A percentile compares a stretch with the other conserved stretches of the same genome.
Evolutionary conservation across 2,113 vertebrate species (phyloP).

Genomic region (Excalfactoria chinensis): DNA sequence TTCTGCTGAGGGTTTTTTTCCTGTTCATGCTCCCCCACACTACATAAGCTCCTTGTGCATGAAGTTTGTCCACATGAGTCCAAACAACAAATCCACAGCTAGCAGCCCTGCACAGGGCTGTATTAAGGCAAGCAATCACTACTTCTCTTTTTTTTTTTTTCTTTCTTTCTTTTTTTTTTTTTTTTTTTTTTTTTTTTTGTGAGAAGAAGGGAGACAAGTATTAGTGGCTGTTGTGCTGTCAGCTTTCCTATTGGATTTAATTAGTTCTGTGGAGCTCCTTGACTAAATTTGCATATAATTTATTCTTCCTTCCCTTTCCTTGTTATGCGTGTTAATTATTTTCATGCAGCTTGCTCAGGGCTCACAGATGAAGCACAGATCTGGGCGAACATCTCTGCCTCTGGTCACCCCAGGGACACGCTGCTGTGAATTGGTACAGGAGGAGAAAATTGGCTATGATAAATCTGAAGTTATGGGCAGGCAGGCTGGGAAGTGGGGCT

Average conservation of each 20-base stretch:
- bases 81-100: background rate
- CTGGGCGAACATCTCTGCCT: background rate
- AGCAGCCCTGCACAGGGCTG: background rate
- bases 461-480: background rate
- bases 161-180: background rate
- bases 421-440: rapidly evolving
- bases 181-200: background rate
- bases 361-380: background rate
- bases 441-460: background rate
- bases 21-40: background rate
- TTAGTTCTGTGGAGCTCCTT: constrained; percentile 56
- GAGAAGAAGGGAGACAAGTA: background rate
- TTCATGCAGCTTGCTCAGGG: background rate
- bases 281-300: constrained; percentile 65
- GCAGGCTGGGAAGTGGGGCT: background rate
- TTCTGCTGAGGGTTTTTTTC: background rate
- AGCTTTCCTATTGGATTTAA: constrained; percentile 55
- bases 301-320: constrained; percentile 50
- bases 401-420: background rate
- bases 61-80: background rate
- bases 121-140: background rate
- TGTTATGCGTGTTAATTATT: constrained; percentile 58
- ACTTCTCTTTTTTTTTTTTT: background rate
- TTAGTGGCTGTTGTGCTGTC: constrained; percentile 31
- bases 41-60: background rate